Evolutionary conservation across 2,888 invertebrate species (phyloP).

Genomic region (Platycnemis pennipes): DNA sequence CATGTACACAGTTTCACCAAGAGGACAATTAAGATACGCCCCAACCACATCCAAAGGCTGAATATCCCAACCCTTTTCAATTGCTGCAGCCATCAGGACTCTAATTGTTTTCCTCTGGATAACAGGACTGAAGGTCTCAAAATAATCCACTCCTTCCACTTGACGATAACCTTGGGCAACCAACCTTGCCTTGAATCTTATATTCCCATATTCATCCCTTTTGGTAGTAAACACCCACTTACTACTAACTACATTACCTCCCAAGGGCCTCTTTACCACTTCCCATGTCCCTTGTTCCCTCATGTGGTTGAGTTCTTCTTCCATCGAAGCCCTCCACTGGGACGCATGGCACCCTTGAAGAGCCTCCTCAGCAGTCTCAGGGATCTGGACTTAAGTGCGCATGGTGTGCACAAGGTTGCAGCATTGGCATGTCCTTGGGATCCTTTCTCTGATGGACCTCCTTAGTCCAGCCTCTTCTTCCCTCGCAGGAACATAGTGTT

Average conservation of each 20-base stretch:
- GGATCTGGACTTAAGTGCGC: conserved; percentile 36
- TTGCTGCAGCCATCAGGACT: conserved; percentile 13
- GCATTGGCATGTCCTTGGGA: conserved; percentile 49
- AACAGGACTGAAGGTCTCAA: conserved; percentile 30
- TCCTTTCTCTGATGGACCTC: conserved; percentile 49
- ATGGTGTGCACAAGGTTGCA: not conserved
- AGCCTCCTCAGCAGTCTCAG: conserved; percentile 65
- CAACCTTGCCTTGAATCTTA: conserved; percentile 21
- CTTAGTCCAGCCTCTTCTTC: conserved; percentile 22
- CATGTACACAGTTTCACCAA: not conserved
- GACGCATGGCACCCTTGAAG: conserved; percentile 52
- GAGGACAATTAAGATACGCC: conserved; percentile 32
- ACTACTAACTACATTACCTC: conserved; percentile 2
- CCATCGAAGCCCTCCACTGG: conserved; percentile 56
- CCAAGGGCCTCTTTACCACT: conserved; percentile 52
- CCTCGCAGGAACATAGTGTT: not conserved
- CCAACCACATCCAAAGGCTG: conserved; percentile 13
- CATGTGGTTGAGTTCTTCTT: conserved; percentile 63
- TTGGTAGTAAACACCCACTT: not conserved
- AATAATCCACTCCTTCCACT: conserved; percentile 64
- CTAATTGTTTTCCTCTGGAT: conserved; percentile 25
- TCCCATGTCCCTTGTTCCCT: conserved; percentile 52
- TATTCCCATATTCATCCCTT: conserved; percentile 28
- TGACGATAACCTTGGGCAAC: conserved; percentile 61
- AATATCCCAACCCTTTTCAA: conserved; percentile 46